Evolutionary conservation across 1,140 invertebrate genomes (phyloP).

Genomic region (Psilanteris sp.): DNA sequence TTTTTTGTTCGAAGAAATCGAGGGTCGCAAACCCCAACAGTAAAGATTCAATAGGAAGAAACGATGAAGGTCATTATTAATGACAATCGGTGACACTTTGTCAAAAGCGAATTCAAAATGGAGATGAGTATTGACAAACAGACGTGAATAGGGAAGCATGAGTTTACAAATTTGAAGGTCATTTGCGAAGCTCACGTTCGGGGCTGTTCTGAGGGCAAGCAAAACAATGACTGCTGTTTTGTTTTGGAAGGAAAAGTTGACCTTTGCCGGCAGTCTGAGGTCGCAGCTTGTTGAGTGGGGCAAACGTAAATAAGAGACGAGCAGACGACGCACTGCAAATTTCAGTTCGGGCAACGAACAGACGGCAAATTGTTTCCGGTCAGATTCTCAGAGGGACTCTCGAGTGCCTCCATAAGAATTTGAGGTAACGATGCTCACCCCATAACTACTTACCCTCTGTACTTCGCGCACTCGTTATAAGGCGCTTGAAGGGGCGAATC

Average conservation of each 20-base stretch:
- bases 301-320: slow-evolving; percentile 26
- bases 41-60: slow-evolving; percentile 26
- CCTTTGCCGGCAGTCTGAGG: too few relatives aligned
- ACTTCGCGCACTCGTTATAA: slow-evolving; percentile 63
- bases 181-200: background rate
- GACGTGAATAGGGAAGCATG: too few relatives aligned
- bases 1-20: slow-evolving; percentile 41
- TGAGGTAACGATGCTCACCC: slow-evolving; percentile 67
- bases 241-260: too few relatives aligned
- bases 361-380: slow-evolving; percentile 63
- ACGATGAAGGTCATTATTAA: slow-evolving; percentile 39
- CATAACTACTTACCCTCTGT: slow-evolving; percentile 63
- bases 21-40: slow-evolving; percentile 20
- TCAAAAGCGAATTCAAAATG: background rate
- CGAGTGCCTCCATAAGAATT: slow-evolving; percentile 60
- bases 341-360: slow-evolving; percentile 25
- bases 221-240: too few relatives aligned
- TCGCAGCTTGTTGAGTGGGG: background rate
- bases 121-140: too few relatives aligned
- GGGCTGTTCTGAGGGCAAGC: too few relatives aligned
- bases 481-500: slow-evolving; percentile 64
- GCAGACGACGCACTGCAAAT: slow-evolving; percentile 23
- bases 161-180: background rate
- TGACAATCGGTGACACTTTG: slow-evolving; percentile 10
- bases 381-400: slow-evolving; percentile 58